phyloP scores from a whole-genome alignment of 1,140 invertebrate species.

The Glossosoma conforme region DNA sequence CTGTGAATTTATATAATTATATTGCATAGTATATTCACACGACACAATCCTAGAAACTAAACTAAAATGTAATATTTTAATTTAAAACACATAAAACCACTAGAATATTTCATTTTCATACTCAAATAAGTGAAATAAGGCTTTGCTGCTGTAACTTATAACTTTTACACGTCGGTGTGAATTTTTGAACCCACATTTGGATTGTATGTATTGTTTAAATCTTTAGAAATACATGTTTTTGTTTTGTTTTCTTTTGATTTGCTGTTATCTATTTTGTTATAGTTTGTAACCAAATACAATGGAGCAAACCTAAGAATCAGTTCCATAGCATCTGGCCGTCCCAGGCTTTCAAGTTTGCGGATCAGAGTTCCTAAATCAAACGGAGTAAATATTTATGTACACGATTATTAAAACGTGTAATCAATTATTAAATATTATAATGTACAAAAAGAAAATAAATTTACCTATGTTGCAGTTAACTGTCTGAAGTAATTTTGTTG shows the following conservation, averaged over 20 bases:
- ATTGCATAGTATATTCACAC: too few relatives aligned
- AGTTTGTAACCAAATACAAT: conserved; percentile 17
- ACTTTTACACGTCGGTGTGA: conserved; percentile 27
- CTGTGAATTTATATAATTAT: too few relatives aligned
- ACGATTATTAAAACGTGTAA: neutral
- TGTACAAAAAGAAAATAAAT: too few relatives aligned
- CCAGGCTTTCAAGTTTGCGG: conserved; percentile 20
- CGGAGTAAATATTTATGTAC: neutral
- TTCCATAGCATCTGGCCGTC: conserved; percentile 20
- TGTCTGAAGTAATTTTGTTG: conserved; percentile 36
- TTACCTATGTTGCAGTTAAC: conserved; percentile 41
- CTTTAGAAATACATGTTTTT: conserved; percentile 5
- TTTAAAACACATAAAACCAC: too few relatives aligned
- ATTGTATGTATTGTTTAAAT: conserved; percentile 4
- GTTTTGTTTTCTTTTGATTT: conserved; percentile 20
- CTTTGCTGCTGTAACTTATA: neutral
- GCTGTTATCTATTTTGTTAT: conserved; percentile 4
- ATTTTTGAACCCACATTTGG: conserved; percentile 24
- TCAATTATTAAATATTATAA: too few relatives aligned
- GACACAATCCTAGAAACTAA: too few relatives aligned
- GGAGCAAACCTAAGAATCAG: conserved; percentile 15
- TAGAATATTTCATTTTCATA: too few relatives aligned
- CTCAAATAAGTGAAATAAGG: too few relatives aligned
- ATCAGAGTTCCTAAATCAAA: conserved; percentile 23
- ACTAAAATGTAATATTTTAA: too few relatives aligned